These are phyloP conservation scores for Apodemia mormo DNA, from an alignment of 2,888 invertebrate species.

Conservation along the genomic window DNA sequence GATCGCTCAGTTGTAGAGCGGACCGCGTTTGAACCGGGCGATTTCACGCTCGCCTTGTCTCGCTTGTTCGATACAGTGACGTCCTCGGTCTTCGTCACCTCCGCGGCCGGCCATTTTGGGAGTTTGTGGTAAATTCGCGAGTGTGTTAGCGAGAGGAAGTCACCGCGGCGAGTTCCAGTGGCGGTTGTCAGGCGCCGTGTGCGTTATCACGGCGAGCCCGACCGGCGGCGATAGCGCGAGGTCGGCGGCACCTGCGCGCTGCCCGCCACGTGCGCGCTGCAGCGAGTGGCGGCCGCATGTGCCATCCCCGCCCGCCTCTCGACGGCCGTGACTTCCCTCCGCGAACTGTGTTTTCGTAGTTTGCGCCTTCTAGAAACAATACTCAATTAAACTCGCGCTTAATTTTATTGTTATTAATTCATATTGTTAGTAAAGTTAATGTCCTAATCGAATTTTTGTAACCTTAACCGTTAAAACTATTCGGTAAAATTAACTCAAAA, in stretches of 20 bases:
- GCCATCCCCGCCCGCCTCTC: constrained; percentile 35
- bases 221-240: constrained; percentile 65
- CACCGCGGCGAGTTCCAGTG: constrained; percentile 54
- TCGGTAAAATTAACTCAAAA: too few relatives aligned
- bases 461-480: too few relatives aligned
- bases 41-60: constrained; percentile 42
- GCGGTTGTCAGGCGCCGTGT: constrained; percentile 44
- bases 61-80: constrained; percentile 36
- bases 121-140: constrained; percentile 55
- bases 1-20: constrained; percentile 73
- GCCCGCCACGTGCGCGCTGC: constrained; percentile 69
- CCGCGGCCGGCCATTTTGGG: constrained; percentile 57
- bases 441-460: too few relatives aligned
- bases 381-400: neutral
- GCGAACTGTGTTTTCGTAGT: constrained; percentile 31
- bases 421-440: too few relatives aligned
- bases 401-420: neutral
- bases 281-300: constrained; percentile 38
- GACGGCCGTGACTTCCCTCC: constrained; percentile 35
- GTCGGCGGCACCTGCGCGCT: constrained; percentile 72
- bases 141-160: constrained; percentile 70
- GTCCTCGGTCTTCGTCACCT: constrained; percentile 26
- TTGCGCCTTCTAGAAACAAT: constrained; percentile 34
- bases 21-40: constrained; percentile 71
- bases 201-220: constrained; percentile 77